phyloP scores from a whole-genome alignment of 2,797 vertebrate species.

The Mallotus villosus region DNA sequence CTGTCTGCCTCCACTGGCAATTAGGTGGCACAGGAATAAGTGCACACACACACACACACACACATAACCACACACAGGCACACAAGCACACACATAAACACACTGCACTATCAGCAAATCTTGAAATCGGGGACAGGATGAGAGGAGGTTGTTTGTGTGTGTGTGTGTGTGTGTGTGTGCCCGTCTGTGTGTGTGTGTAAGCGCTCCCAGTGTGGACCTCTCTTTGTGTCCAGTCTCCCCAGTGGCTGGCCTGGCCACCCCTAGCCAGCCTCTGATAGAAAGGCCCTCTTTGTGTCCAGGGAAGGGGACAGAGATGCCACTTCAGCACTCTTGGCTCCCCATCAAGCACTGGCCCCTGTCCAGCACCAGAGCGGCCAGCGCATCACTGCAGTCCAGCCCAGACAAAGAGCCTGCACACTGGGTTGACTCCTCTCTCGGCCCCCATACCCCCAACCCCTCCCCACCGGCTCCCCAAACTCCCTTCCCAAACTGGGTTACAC shows the following conservation, averaged over 20 bases:
- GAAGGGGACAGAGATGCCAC: conserved; percentile 56
- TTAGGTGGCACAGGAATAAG: not conserved
- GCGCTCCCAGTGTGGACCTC: conserved; percentile 15
- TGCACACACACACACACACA: not conserved
- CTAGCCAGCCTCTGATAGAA: conserved; percentile 60
- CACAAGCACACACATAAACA: not conserved
- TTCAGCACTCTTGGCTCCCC: conserved; percentile 62
- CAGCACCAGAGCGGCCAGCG: conserved; percentile 60
- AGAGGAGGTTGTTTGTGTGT: conserved; percentile 9
- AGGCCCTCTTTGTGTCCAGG: conserved; percentile 64
- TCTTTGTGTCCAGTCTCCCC: conserved; percentile 45
- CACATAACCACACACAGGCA: not conserved
- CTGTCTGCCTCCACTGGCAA: not conserved
- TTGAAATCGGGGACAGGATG: conserved; percentile 9
- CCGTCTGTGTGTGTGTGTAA: conserved; percentile 2
- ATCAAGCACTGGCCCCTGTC: conserved; percentile 60
- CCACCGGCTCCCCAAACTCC: not conserved
- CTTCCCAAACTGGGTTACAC: conserved; percentile 51
- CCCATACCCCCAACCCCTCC: conserved; percentile 1
- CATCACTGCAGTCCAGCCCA: conserved; percentile 52
- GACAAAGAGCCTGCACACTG: conserved; percentile 65
- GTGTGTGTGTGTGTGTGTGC: conserved; percentile 17
- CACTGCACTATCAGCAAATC: not conserved
- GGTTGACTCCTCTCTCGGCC: conserved; percentile 54
- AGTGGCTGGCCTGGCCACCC: conserved; percentile 37